Evolutionary conservation across 2,797 vertebrate species (phyloP).

Genomic region (Lacerta bilineata): DNA sequence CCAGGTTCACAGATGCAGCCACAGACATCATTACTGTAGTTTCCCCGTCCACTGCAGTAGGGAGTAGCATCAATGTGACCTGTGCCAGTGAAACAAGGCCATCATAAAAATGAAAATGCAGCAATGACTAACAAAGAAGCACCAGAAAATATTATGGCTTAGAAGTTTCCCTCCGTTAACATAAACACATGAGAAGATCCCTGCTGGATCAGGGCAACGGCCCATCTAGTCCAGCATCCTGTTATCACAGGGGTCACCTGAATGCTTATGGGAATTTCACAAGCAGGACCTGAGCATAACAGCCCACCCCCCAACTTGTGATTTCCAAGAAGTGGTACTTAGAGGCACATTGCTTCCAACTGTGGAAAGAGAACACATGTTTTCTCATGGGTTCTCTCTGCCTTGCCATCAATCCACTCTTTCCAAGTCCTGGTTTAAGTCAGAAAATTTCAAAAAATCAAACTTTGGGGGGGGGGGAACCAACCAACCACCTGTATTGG

Average conservation of each 20-base stretch:
- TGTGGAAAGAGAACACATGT: not conserved
- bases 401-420: too few relatives aligned
- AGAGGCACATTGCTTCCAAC: too few relatives aligned
- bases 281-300: too few relatives aligned
- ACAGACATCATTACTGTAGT: slow-evolving; percentile 88
- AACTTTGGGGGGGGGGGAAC: not conserved
- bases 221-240: too few relatives aligned
- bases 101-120: not conserved
- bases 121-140: not conserved
- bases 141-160: not conserved
- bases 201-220: too few relatives aligned
- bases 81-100: slow-evolving; percentile 50
- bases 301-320: too few relatives aligned
- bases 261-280: too few relatives aligned
- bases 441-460: not conserved
- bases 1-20: slow-evolving; percentile 82
- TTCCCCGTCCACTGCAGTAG: slow-evolving; percentile 93
- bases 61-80: slow-evolving; percentile 90
- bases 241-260: too few relatives aligned
- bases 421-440: not conserved
- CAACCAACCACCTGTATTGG: too few relatives aligned
- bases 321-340: too few relatives aligned
- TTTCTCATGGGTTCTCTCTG: not conserved
- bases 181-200: too few relatives aligned
- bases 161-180: not conserved